A percentile compares a stretch with the other conserved stretches of the same genome.
phyloP scores from a whole-genome alignment of 2,888 invertebrate species.

The Drosophila mettleri region DNA sequence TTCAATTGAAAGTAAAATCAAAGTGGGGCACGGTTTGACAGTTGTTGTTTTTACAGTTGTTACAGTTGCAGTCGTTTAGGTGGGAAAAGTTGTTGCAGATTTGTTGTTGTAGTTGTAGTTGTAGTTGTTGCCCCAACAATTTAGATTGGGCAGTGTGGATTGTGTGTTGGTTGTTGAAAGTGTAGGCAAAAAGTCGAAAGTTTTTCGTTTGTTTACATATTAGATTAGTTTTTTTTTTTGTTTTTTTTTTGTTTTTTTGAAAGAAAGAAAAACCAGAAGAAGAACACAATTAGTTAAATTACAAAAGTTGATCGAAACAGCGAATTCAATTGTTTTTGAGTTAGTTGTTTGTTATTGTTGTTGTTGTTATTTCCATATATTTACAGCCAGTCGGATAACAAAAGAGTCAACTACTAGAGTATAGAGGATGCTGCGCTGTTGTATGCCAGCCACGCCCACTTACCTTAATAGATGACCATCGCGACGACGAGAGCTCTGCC shows the following conservation, averaged over 20 bases:
- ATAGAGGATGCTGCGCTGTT: constrained; percentile 5
- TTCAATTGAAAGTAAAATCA: constrained; percentile 54
- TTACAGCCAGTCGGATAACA: constrained; percentile 49
- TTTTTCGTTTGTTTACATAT: constrained; percentile 34
- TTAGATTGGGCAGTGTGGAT: constrained; percentile 36
- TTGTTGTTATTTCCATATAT: constrained; percentile 23
- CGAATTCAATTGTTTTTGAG: constrained; percentile 63
- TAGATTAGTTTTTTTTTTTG: constrained; percentile 14
- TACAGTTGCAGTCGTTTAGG: constrained; percentile 46
- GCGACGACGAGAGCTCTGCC: constrained; percentile 94
- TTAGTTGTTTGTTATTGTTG: constrained; percentile 28
- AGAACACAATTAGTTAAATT: constrained; percentile 71
- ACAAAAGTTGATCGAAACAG: constrained; percentile 66
- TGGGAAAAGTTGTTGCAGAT: constrained; percentile 65
- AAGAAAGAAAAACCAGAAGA: constrained; percentile 73
- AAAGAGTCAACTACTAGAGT: constrained; percentile 38
- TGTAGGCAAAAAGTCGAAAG: constrained; percentile 45
- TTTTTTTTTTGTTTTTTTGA: constrained; percentile 48
- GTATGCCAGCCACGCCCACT: constrained; percentile 29
- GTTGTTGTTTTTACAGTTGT: constrained; percentile 41
- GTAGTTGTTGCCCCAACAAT: constrained; percentile 35
- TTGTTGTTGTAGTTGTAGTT: constrained; percentile 40
- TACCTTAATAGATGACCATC: constrained; percentile 96
- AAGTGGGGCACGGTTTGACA: constrained; percentile 46
- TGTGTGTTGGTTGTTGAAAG: constrained; percentile 41